A percentile compares a stretch with the other conserved stretches of the same genome.
Evolutionary conservation across 2,797 vertebrate genomes (phyloP).

Genomic region (Pangasius mekongensis): DNA sequence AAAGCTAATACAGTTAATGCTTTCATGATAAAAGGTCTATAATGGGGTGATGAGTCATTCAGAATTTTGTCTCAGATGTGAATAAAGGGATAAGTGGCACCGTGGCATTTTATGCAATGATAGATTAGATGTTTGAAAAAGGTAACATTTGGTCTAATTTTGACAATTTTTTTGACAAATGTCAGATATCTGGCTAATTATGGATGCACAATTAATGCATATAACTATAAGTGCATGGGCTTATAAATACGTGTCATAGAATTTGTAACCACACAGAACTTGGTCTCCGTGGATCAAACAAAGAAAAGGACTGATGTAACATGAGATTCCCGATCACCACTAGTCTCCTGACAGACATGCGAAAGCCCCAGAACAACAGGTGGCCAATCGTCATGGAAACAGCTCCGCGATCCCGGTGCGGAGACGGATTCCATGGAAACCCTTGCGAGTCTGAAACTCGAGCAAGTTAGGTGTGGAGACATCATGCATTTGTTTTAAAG

Average conservation of each 20-base stretch:
- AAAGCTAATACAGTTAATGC: background rate
- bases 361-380: slow-evolving; percentile 75
- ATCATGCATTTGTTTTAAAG: slow-evolving; percentile 13
- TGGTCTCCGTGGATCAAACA: slow-evolving; percentile 45
- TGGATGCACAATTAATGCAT: background rate
- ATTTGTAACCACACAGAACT: slow-evolving; percentile 13
- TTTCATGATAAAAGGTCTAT: background rate
- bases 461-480: slow-evolving; percentile 36
- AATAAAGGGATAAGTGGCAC: slow-evolving; percentile 16
- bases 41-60: background rate
- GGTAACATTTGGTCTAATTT: background rate
- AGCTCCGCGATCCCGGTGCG: slow-evolving; percentile 60
- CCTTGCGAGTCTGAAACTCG: slow-evolving; percentile 47
- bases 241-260: background rate
- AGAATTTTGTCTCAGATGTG: background rate
- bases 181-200: background rate
- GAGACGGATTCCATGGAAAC: slow-evolving; percentile 70
- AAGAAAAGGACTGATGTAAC: slow-evolving; percentile 73
- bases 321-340: slow-evolving; percentile 59
- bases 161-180: background rate
- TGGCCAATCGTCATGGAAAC: slow-evolving; percentile 69
- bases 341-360: slow-evolving; percentile 70
- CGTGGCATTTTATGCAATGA: slow-evolving; percentile 11
- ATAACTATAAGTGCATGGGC: background rate
- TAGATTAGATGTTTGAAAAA: background rate